Evolutionary conservation across 1,140 invertebrate genomes (phyloP), one percentile per base, ranked within the genome.

Genomic region (Drosophila tani): DNA sequence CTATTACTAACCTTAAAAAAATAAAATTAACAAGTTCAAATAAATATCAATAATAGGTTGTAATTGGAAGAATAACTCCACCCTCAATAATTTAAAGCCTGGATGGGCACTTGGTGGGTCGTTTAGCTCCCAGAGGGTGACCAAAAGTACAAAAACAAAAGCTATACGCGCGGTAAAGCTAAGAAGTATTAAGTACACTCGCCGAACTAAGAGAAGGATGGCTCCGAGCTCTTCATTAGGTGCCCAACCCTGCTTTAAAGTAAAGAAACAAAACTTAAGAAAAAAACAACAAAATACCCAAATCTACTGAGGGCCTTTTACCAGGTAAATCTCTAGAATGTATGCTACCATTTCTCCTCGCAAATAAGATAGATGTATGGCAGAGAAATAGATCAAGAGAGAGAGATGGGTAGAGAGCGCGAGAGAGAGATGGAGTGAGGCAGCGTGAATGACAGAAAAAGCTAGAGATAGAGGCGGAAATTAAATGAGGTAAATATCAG

Each of bases 371-470:
- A 51, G 19, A 40, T 62, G 24, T 45, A 27, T 27, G 29, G 50
- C 41, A 19, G 21, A 75, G 41, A 40, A 19, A 41, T 47, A 32
- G 21, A 41, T 17, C n/a, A 17, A 58, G 35, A 64, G 53, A 59
- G 49, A 71, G 24, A 67, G 53, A 49, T 32, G 56, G 19, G 27
- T 29, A 29, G 27, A 29, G 5, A 47, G 43, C 51, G 43, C 53
- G 53, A 38, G 8, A 56, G 51, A 80, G 12, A 62, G 38, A 59
- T 15, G 41, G 43, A 60, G 64, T 63, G 60, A 58, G 62, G 67
- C 43, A 76, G 63, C 70, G 66, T 82, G 82, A 86, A 56, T 76
- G 75, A 79, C 32, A 82, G 53, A 66, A 47, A 62, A 56, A 82
- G 62, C 78, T 59, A 76, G 56, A 82, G 58, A 78, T 49, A 75